Evolutionary conservation across 2,797 vertebrate species (phyloP).

Genomic region (Chlorospingus semifuscus): DNA sequence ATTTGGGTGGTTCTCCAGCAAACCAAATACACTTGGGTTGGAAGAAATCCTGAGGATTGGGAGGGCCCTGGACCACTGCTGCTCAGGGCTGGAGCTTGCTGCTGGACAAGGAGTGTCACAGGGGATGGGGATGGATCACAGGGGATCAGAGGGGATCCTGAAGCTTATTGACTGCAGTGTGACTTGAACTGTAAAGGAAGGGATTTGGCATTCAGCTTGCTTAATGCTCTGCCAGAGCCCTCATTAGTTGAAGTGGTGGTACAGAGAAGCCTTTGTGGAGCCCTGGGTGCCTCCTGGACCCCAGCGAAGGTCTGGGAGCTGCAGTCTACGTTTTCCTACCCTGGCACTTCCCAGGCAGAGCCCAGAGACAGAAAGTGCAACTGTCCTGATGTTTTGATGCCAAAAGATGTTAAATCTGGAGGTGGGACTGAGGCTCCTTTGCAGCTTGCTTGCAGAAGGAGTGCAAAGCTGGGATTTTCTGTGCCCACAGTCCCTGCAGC

Average conservation of each 20-base stretch:
- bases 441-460: not conserved
- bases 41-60: not conserved
- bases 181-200: not conserved
- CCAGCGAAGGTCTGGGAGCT: rapidly evolving
- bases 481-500: not conserved
- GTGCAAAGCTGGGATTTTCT: not conserved
- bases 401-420: not conserved
- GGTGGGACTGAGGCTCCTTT: not conserved
- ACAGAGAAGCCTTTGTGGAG: not conserved
- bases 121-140: not conserved
- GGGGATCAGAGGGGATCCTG: not conserved
- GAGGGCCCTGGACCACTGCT: not conserved
- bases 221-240: not conserved
- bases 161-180: not conserved
- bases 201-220: not conserved
- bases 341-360: rapidly evolving
- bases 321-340: rapidly evolving
- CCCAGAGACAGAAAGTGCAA: not conserved
- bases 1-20: not conserved
- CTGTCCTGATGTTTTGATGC: not conserved
- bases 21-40: not conserved
- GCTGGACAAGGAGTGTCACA: rapidly evolving
- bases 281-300: not conserved
- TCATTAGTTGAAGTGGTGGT: not conserved
- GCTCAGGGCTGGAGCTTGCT: not conserved